phyloP scores from a whole-genome alignment of 1,140 invertebrate species.

The Mylabris phalerata region DNA sequence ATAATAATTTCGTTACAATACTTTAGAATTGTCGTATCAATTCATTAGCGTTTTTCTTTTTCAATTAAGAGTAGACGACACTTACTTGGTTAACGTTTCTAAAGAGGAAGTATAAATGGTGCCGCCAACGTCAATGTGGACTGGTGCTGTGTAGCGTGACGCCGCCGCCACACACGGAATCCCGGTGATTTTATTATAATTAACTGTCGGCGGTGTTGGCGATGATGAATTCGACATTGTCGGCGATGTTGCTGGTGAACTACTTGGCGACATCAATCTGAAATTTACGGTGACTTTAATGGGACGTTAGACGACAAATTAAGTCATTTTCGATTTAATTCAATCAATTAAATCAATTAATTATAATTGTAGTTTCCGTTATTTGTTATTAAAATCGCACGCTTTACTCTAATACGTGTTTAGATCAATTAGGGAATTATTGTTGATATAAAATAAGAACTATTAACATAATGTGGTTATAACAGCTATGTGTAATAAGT shows the following conservation, averaged over 20 bases:
- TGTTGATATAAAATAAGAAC: too few relatives aligned
- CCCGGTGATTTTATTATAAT: constrained; percentile 66
- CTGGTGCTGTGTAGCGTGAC: constrained; percentile 86
- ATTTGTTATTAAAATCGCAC: neutral
- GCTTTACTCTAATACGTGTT: too few relatives aligned
- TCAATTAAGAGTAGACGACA: constrained; percentile 16
- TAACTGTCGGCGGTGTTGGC: constrained; percentile 49
- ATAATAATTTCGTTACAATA: too few relatives aligned
- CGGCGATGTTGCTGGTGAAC: constrained; percentile 60
- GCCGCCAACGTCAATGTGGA: constrained; percentile 95
- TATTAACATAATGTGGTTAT: too few relatives aligned
- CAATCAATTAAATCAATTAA: too few relatives aligned
- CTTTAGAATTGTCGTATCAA: too few relatives aligned
- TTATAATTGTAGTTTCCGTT: neutral
- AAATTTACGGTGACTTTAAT: constrained; percentile 26
- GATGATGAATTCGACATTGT: constrained; percentile 61
- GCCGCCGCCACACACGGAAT: constrained; percentile 90
- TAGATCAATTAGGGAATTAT: too few relatives aligned
- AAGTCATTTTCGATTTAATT: neutral
- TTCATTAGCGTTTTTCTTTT: too few relatives aligned
- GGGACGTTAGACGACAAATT: neutral
- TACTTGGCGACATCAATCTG: constrained; percentile 58
- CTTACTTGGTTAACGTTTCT: constrained; percentile 92
- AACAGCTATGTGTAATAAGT: too few relatives aligned
- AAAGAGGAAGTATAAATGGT: constrained; percentile 94